Conservation (phyloP, 2,888 invertebrate genomes). For the Balanococcus diminutus region DNA sequence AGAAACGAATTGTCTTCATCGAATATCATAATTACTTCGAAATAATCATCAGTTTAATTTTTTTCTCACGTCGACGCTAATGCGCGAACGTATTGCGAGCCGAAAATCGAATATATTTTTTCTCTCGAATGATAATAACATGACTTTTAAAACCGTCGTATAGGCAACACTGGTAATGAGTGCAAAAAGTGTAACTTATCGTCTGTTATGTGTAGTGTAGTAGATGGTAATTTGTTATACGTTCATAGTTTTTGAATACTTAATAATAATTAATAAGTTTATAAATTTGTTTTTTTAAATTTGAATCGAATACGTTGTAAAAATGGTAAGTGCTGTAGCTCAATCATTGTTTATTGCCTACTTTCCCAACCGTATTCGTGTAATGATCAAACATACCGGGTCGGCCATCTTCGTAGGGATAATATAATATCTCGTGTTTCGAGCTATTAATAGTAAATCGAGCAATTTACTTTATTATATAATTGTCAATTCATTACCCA, state of each 20-base stretch:
- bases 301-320: neutral
- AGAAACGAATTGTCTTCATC: too few relatives aligned
- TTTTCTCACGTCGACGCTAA: neutral
- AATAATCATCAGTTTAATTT: neutral
- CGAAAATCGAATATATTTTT: neutral
- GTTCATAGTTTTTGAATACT: too few relatives aligned
- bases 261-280: neutral
- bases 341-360: neutral
- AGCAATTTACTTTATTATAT: neutral
- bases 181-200: conserved; percentile 38
- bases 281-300: neutral
- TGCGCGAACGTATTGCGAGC: neutral
- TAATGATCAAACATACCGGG: conserved; percentile 35
- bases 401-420: conserved; percentile 48
- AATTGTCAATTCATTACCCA: neutral
- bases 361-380: neutral
- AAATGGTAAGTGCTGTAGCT: neutral
- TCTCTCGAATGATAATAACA: neutral
- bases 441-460: conserved; percentile 4
- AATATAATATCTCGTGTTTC: conserved; percentile 21
- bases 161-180: neutral
- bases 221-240: conserved; percentile 26
- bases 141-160: neutral
- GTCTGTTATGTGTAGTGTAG: conserved; percentile 4
- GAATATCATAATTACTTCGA: neutral